Evolutionary conservation across 2,888 invertebrate species (phyloP), one percentile per base, ranked within the genome.

Genomic region (Netelia melanura): DNA sequence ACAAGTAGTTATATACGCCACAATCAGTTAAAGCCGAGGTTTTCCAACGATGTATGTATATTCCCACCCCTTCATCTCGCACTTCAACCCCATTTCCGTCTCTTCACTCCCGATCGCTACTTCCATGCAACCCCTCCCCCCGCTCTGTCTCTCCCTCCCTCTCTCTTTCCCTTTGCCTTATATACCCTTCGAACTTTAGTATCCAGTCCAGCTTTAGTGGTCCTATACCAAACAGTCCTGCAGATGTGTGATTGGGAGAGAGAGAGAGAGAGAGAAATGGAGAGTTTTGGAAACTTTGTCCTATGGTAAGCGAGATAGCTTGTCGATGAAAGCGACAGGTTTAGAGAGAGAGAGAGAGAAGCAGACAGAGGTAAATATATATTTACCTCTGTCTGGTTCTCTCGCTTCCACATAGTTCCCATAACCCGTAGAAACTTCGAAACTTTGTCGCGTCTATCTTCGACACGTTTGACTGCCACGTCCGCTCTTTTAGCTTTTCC

Each of bases 261-360:
- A 58, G 58, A 21, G 17, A 58, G 58, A 21, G 17, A 17, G 17
- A 17, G 58, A 21, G 58, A 21, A 17, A 21, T 6, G 48, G 14
- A 11, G 61, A 81, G 81, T 81, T 81, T 81, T 68, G 52, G 61
- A 81, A 81, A 81, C 68, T 81, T 75, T 80, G 65, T 21, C 65
- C 14, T 62, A 61, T 62, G 30, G 54, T 48, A 75, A 61, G 38
- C 74, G 67, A 67, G 83, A 79, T 79, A 79, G 62, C 72, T 77
- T 68, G 77, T 74, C 77, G 78, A 83, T 72, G 78, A 83, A 78
- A 78, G 71, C 83, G 83, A 81, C 81, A 75, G 81, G 74, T 78
- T 68, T 79, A 17, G 17, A 17, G 17, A 17, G 17, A 17, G 17
- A 17, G 17, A 17, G 17, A 17, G 17, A 17, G 17, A 17, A 17